Percentiles rank a stretch among this genome's conserved stretches.
Evolutionary conservation across 2,797 vertebrate species (phyloP).

Genomic region (Aselliscus stoliczkanus): DNA sequence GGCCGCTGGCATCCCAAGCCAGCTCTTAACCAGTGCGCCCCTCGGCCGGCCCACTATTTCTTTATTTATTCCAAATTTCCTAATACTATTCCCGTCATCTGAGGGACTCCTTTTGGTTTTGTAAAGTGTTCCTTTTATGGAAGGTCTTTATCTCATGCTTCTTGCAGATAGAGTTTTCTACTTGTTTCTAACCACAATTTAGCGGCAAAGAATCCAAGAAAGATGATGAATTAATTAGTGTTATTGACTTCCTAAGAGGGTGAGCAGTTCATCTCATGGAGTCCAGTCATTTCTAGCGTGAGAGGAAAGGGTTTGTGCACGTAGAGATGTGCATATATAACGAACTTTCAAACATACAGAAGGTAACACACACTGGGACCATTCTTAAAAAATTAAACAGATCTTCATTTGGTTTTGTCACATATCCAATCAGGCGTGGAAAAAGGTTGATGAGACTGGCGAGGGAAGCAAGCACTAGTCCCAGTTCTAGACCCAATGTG

Average conservation of each 20-base stretch:
- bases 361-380: not conserved
- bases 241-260: conserved; percentile 53
- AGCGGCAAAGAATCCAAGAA: conserved; percentile 9
- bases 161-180: not conserved
- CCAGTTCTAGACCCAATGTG: not conserved
- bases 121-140: not conserved
- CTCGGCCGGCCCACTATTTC: no score
- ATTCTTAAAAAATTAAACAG: not conserved
- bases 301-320: not conserved
- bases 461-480: not conserved
- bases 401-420: not conserved
- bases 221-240: conserved; percentile 62
- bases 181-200: not conserved
- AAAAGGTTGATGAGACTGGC: not conserved
- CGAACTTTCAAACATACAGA: not conserved
- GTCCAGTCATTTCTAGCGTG: not conserved
- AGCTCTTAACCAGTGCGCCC: no score
- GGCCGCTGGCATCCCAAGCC: no score
- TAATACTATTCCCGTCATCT: rapidly evolving
- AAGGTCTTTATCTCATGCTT: conserved; percentile 5
- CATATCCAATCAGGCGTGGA: not conserved
- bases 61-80: not conserved
- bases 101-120: not conserved
- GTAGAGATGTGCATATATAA: not conserved
- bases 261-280: conserved; percentile 21